These are phyloP conservation scores for Vireo griseus DNA, from an alignment of 2,797 vertebrate genomes.

Conservation along the genomic window DNA sequence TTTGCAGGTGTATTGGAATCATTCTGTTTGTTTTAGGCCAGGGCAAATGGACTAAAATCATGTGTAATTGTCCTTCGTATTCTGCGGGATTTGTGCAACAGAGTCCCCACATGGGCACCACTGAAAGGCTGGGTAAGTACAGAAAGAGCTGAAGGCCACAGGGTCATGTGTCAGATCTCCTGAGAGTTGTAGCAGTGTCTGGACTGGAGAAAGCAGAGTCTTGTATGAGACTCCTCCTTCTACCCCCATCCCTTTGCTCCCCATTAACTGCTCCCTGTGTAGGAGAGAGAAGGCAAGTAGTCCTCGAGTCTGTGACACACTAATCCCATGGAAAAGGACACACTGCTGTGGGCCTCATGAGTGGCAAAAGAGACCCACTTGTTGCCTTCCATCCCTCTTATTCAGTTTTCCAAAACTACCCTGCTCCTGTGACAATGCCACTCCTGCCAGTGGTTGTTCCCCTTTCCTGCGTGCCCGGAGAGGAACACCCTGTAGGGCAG, in stretches of 20 bases:
- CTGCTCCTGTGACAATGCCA: neutral
- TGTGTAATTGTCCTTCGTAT: slow-evolving; percentile 98
- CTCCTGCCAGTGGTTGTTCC: neutral
- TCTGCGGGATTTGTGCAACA: slow-evolving; percentile 98
- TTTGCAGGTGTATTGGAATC: slow-evolving; percentile 73
- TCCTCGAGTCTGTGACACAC: neutral
- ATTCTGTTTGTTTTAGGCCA: slow-evolving; percentile 88
- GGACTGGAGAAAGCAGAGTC: neutral
- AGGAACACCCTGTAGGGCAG: neutral
- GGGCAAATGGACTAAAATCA: slow-evolving; percentile 98
- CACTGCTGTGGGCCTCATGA: neutral
- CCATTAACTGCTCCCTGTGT: neutral
- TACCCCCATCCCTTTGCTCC: neutral
- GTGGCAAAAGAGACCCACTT: neutral
- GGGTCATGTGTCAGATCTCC: neutral
- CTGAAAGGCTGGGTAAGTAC: slow-evolving; percentile 98
- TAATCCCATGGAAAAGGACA: neutral
- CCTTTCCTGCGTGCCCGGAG: neutral
- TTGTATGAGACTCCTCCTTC: neutral
- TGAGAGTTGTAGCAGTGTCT: neutral
- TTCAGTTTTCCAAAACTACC: neutral
- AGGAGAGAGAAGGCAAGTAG: neutral
- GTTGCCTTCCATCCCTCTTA: neutral
- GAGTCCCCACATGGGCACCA: slow-evolving; percentile 90
- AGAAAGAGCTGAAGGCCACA: neutral